Conservation (phyloP, 2,797 vertebrate species). For the Nothura maculosa region DNA sequence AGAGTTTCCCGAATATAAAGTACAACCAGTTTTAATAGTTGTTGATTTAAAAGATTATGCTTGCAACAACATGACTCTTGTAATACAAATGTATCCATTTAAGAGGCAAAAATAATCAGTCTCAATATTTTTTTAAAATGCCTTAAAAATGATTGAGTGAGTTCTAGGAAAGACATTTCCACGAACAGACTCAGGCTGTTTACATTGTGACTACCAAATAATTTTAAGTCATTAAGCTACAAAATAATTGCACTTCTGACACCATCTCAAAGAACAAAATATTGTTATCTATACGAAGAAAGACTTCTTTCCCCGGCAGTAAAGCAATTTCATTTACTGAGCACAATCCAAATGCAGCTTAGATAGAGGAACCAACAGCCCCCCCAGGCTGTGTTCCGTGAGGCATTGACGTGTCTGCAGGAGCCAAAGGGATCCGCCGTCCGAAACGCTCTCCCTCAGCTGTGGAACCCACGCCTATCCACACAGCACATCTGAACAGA, state of each 20-base stretch:
- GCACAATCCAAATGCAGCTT: conserved; percentile 2
- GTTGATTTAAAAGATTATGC: not conserved
- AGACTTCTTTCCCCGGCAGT: not conserved
- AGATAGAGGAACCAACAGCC: conserved; percentile 1
- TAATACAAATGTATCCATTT: not conserved
- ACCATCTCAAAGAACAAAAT: not conserved
- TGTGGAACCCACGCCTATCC: conserved; percentile 1
- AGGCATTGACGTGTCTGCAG: not conserved
- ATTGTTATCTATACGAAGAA: not conserved
- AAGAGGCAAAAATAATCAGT: accelerated
- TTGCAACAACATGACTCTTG: not conserved
- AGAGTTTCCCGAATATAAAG: not conserved
- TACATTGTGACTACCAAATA: not conserved
- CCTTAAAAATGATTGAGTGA: not conserved
- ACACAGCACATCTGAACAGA: conserved; percentile 6
- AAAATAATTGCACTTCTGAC: not conserved
- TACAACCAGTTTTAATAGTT: not conserved
- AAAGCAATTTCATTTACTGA: not conserved
- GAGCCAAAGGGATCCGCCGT: conserved; percentile 37
- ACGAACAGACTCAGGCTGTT: not conserved
- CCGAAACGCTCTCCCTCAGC: conserved; percentile 13
- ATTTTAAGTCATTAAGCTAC: not conserved
- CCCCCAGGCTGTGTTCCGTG: not conserved
- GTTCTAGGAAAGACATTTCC: not conserved
- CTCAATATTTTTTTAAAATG: not conserved